These are phyloP conservation scores for Panagrolaimus sp. DNA, from an alignment of 1,140 invertebrate species.

Conservation along the genomic window DNA sequence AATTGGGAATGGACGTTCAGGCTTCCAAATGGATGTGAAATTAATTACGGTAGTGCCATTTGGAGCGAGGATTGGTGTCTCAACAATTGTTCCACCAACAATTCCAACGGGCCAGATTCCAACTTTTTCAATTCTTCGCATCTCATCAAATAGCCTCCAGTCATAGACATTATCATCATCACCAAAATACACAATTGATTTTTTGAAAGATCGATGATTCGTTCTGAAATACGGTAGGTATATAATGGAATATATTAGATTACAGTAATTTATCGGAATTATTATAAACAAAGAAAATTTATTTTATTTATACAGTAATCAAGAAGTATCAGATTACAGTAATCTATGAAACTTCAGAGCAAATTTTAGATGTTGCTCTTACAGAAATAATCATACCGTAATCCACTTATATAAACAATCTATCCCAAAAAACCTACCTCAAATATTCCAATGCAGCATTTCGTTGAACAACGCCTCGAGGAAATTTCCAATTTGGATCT, in stretches of 20 bases:
- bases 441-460: conserved; percentile 86
- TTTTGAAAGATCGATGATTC: conserved; percentile 19
- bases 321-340: no score
- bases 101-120: conserved; percentile 59
- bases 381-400: neutral
- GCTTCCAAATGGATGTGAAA: conserved; percentile 56
- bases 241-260: no score
- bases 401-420: neutral
- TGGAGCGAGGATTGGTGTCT: conserved; percentile 34
- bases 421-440: conserved; percentile 66
- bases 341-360: no score
- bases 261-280: no score
- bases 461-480: conserved; percentile 85
- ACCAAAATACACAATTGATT: conserved; percentile 88
- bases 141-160: conserved; percentile 78
- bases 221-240: neutral
- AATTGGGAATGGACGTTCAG: conserved; percentile 54
- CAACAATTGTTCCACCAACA: conserved; percentile 55
- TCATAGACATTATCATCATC: conserved; percentile 97
- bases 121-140: conserved; percentile 42
- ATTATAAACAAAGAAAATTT: no score
- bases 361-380: no score
- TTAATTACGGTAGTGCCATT: conserved; percentile 34
- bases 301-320: no score
- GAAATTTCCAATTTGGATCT: conserved; percentile 81